Evolutionary conservation across 2,113 vertebrate genomes (phyloP).

Genomic region (Rattus norvegicus): GRCr8 NC_086020.1:157963001-157963500

Average conservation of each 20-base stretch:
- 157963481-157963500: too few relatives aligned
- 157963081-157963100: not conserved
- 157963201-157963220: not conserved
- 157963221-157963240: not conserved
- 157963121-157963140: not conserved
- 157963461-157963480: not conserved
- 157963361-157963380: not conserved
- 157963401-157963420: too few relatives aligned
- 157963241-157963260: not conserved
- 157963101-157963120: not conserved
- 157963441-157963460: too few relatives aligned
- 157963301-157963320: too few relatives aligned
- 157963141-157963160: not conserved
- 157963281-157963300: not conserved
- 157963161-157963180: not conserved
- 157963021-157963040: not conserved
- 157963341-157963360: fast-evolving
- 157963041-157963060: not conserved
- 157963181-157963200: not conserved
- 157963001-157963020: not conserved
- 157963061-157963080: not conserved
- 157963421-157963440: too few relatives aligned
- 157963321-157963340: fast-evolving
- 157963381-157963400: not conserved
- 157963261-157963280: not conserved